Conservation (phyloP, 2,797 vertebrate genomes). For the Ctenosaura bakeri region DNA sequence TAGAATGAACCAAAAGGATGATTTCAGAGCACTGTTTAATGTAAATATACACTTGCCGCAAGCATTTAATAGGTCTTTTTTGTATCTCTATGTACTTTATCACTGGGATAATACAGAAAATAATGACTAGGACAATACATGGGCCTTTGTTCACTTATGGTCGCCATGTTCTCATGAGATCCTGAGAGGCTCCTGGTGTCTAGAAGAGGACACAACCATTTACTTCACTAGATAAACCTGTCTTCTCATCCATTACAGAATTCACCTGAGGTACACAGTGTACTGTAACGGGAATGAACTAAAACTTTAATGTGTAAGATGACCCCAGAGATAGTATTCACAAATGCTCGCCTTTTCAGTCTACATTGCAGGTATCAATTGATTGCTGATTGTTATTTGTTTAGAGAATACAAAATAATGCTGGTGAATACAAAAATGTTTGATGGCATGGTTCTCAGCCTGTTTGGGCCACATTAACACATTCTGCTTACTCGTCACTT, state of each 20-base stretch:
- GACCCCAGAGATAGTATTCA: neutral
- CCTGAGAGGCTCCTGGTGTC: neutral
- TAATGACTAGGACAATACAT: no score
- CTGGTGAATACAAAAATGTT: no score
- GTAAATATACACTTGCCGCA: neutral
- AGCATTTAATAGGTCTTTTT: neutral
- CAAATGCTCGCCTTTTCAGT: neutral
- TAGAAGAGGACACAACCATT: neutral
- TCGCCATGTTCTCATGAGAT: neutral
- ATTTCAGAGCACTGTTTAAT: neutral
- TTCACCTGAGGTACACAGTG: neutral
- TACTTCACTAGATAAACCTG: neutral
- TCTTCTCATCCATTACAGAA: neutral
- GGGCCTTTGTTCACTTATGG: neutral
- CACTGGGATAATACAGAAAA: no score
- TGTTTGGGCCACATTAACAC: neutral
- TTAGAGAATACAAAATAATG: neutral
- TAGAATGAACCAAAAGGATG: neutral
- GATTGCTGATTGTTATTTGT: neutral
- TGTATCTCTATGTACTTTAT: neutral
- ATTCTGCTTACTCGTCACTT: neutral
- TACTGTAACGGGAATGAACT: neutral
- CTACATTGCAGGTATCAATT: neutral
- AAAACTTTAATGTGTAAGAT: neutral
- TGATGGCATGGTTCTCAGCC: neutral